Evolutionary conservation across 2,888 invertebrate species (phyloP).

Genomic region (Drosophila neotestacea): DNA sequence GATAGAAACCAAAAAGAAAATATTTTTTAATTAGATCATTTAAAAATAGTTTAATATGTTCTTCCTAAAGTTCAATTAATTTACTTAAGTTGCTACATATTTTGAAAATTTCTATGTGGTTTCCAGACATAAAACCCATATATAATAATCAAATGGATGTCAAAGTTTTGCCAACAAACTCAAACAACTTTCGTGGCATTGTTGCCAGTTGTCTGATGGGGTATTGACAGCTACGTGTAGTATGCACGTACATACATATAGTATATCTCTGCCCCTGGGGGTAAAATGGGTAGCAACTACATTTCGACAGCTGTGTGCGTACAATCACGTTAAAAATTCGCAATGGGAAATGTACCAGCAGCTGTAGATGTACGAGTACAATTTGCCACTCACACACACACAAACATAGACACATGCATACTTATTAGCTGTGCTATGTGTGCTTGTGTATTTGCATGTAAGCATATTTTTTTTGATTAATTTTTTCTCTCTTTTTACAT

Average conservation of each 20-base stretch:
- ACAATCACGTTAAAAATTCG: slow-evolving; percentile 70
- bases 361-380: slow-evolving; percentile 54
- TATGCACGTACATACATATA: slow-evolving; percentile 1
- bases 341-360: slow-evolving; percentile 69
- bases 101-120: slow-evolving; percentile 19
- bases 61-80: not conserved
- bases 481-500: slow-evolving; percentile 39
- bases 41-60: not conserved
- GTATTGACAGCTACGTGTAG: slow-evolving; percentile 65
- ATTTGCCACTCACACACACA: slow-evolving; percentile 31
- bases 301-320: slow-evolving; percentile 49
- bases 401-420: slow-evolving; percentile 12
- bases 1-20: not conserved
- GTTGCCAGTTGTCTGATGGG: slow-evolving; percentile 62
- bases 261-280: not conserved
- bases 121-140: slow-evolving; percentile 15
- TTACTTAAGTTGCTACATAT: slow-evolving; percentile 3
- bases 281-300: slow-evolving; percentile 1
- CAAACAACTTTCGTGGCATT: slow-evolving; percentile 43
- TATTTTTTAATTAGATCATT: not conserved
- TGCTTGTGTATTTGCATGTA: slow-evolving; percentile 47
- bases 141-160: slow-evolving; percentile 28
- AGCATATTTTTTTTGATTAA: slow-evolving; percentile 63
- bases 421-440: slow-evolving; percentile 24
- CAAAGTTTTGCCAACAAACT: slow-evolving; percentile 37